A percentile compares a stretch with the other conserved stretches of the same genome.
Conservation (phyloP, 30 jellyfish, hydroid and myxozoan genomes). For the Aurelia aurita complex sp. Pacific region DNA sequence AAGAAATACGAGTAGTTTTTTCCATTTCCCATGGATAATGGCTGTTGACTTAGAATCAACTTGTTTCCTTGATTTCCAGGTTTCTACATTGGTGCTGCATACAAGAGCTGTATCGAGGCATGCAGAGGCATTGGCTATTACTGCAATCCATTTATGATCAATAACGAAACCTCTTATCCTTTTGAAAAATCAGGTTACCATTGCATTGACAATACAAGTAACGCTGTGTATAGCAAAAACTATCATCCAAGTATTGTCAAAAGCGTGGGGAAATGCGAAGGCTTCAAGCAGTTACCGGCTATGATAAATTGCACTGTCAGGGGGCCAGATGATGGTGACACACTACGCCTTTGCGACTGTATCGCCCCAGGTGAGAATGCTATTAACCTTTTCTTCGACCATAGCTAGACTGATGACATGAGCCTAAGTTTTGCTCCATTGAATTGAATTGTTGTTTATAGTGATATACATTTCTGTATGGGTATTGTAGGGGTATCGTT, state of each 20-base stretch:
- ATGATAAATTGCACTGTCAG: constrained; percentile 22
- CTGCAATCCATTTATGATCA: constrained; percentile 29
- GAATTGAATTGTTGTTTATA: no score
- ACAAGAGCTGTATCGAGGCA: constrained; percentile 38
- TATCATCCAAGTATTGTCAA: constrained; percentile 61
- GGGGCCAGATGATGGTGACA: constrained; percentile 49
- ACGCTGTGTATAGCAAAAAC: constrained; percentile 24
- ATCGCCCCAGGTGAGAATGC: constrained; percentile 37
- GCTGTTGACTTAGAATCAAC: no score
- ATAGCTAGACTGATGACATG: no score
- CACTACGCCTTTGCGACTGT: constrained; percentile 69
- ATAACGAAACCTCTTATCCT: not conserved
- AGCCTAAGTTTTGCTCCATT: no score
- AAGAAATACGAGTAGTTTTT: no score
- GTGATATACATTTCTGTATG: no score
- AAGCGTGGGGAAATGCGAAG: constrained; percentile 45
- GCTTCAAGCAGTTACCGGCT: constrained; percentile 41
- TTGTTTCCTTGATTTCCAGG: not conserved
- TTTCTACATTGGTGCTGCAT: not conserved
- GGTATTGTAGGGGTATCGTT: no score
- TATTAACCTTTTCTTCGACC: no score
- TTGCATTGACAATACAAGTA: constrained; percentile 35
- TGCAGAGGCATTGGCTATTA: constrained; percentile 16
- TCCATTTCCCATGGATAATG: no score
- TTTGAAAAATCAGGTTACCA: constrained; percentile 13